These are phyloP conservation scores for Notechis scutatus DNA, from an alignment of 2,113 vertebrate genomes.

Conservation along the genomic window DNA sequence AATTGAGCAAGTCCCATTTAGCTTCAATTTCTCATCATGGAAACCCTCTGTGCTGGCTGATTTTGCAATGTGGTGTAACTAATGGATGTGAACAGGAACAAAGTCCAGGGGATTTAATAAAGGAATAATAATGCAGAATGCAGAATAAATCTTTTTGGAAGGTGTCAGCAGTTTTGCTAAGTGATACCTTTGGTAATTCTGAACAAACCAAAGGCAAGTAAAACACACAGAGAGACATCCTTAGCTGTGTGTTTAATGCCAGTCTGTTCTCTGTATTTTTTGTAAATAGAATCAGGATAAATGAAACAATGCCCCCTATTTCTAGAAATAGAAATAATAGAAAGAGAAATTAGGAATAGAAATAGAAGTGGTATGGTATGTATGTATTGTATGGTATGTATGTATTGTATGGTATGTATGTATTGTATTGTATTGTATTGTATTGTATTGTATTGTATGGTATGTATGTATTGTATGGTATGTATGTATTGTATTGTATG, in stretches of 20 bases:
- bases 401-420: too few species aligned
- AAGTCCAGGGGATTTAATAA: not conserved
- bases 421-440: too few species aligned
- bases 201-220: not conserved
- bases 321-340: too few species aligned
- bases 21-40: not conserved
- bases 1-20: not conserved
- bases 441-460: too few species aligned
- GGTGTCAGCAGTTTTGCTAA: conserved; percentile 7
- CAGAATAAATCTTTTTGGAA: not conserved
- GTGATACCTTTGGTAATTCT: not conserved
- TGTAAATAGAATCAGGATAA: not conserved
- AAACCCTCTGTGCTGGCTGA: not conserved
- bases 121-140: not conserved
- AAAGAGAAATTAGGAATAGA: too few species aligned
- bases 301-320: not conserved
- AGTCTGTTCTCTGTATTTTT: not conserved
- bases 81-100: not conserved
- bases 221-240: not conserved
- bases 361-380: too few species aligned
- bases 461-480: too few species aligned
- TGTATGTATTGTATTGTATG: too few species aligned
- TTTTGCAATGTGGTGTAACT: not conserved
- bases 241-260: not conserved
- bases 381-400: too few species aligned